Evolutionary conservation across 2,113 vertebrate genomes (phyloP).

Genomic region (Speoplatyrhinus poulsoni): DNA sequence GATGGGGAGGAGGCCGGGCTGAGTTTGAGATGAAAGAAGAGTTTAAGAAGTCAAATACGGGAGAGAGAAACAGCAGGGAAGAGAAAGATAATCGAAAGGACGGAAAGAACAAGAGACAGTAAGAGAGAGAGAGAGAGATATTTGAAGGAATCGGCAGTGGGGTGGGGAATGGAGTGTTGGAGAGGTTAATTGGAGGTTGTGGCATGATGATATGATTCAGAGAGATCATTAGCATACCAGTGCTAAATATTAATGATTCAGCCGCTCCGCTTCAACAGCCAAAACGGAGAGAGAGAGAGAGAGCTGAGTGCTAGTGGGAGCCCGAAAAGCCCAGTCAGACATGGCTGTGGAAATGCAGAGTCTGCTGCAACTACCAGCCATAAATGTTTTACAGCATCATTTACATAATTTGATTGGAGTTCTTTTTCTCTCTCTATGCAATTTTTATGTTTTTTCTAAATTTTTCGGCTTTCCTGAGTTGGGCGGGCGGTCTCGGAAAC

Average conservation of each 20-base stretch:
- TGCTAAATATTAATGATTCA: conserved; percentile 75
- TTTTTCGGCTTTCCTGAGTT: background rate
- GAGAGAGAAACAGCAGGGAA: background rate
- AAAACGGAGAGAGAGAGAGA: conserved; percentile 25
- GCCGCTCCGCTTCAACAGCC: conserved; percentile 49
- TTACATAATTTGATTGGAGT: conserved; percentile 65
- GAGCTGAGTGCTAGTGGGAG: conserved; percentile 47
- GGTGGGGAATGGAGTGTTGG: conserved; percentile 25
- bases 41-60: conserved; percentile 4
- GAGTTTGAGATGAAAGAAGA: conserved; percentile 24
- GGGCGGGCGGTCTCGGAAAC: conserved; percentile 18
- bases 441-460: conserved; percentile 17
- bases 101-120: background rate
- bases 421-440: conserved; percentile 5
- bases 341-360: conserved; percentile 46
- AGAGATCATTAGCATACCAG: conserved; percentile 71
- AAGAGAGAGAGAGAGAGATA: background rate
- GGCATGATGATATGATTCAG: conserved; percentile 69
- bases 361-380: conserved; percentile 54
- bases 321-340: conserved; percentile 36
- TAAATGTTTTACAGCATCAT: conserved; percentile 69
- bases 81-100: background rate
- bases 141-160: background rate
- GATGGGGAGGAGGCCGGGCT: conserved; percentile 28
- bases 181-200: conserved; percentile 77